Base-by-base conservation (phyloP, 2,888 invertebrate species). In the Drosophila emarginata region DNA sequence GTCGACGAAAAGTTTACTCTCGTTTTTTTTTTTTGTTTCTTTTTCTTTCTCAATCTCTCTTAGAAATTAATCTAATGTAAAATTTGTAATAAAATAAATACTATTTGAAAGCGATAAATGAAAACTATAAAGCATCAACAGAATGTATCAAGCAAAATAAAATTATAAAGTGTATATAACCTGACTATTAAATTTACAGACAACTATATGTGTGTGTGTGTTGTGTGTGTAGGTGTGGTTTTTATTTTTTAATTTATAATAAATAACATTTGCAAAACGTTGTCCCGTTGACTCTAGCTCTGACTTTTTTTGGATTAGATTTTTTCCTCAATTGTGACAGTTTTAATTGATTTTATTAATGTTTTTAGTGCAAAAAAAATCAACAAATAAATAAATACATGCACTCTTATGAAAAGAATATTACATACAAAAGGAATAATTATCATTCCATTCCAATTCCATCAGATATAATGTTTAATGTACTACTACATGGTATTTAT, bases 371-470 rank as follows among this genome's bases (percentile, higher is more conserved):
- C 86, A 80, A 74, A 36, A 79, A 79, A 79, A 82, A 83, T 76
- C 71, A 82, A 86, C 74, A 80, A 80, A 86, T 83, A 86, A 86
- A 83, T 83, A 83, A 86, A 83, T 82, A 83, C 69, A 76, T 74
- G 83, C 86, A 85, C 80, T 79, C 74, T 60, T 45, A 62, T 70
- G 79, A 75, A 61, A 73, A 40, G 64, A 69, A 70, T 56, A 60
- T 60, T 65, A 59, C 54, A 50, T 23, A 66, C 61, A 54, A 39
- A 52, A 71, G 60, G 59, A 50, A 45, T 45, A 45, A 36, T 18
- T 11, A 53, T 32, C 32, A 54, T 54, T 36, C 54, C 52, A 32
- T 32, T 32, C 11, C 52, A 52, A 52, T 45, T 45, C 45, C 45
- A 26, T 28, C 39, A 32, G 45, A 59, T 45, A 39, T 26, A 21